Evolutionary conservation across 2,113 vertebrate genomes (phyloP).

Genomic region (Hemibagrus wyckioides): DNA sequence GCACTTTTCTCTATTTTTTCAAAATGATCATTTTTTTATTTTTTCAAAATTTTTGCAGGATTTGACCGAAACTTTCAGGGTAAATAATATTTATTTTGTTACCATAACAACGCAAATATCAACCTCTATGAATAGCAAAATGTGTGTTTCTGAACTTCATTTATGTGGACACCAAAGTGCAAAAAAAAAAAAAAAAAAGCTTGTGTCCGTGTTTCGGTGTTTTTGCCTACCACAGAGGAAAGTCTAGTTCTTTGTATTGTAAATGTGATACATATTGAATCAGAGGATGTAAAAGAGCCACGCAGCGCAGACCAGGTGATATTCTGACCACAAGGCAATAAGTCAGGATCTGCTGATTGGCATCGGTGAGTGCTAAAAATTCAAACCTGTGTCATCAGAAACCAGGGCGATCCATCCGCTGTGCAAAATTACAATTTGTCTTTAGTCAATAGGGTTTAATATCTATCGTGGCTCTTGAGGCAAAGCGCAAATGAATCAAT

Average conservation of each 20-base stretch:
- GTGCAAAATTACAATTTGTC: slow-evolving; percentile 96
- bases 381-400: slow-evolving; percentile 56
- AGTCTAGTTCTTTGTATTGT: not conserved
- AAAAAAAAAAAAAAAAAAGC: not conserved
- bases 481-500: slow-evolving; percentile 90
- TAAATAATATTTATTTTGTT: not conserved
- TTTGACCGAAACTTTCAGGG: not conserved
- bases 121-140: not conserved
- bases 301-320: not conserved
- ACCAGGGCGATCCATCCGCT: slow-evolving; percentile 92
- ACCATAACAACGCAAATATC: not conserved
- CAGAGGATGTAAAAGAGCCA: not conserved
- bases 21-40: not conserved
- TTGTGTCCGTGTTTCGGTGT: not conserved
- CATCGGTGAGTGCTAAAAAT: slow-evolving; percentile 28
- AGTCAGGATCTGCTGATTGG: slow-evolving; percentile 33
- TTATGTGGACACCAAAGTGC: too few species aligned
- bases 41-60: not conserved
- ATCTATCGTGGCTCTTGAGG: slow-evolving; percentile 85
- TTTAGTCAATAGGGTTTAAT: slow-evolving; percentile 95
- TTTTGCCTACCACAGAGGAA: not conserved
- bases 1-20: not conserved
- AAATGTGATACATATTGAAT: not conserved
- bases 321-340: slow-evolving; percentile 35
- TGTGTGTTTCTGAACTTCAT: not conserved